A percentile compares a stretch with the other conserved stretches of the same genome.
phyloP scores from a whole-genome alignment of 2,797 vertebrate species.

The Dermochelys coriacea region DNA sequence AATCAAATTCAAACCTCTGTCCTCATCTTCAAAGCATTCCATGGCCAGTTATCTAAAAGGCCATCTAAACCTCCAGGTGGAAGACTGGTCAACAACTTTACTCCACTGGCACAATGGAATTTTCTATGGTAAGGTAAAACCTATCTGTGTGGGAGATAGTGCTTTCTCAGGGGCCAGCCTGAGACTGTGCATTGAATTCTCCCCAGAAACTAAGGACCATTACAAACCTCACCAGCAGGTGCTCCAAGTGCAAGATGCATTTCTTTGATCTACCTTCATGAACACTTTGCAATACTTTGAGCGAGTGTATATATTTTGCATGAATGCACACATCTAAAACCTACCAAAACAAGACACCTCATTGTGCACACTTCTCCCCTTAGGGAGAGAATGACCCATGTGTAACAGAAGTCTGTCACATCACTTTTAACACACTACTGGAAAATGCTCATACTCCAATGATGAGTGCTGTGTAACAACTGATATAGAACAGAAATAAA shows the following conservation, averaged over 20 bases:
- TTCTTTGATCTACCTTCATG: background rate
- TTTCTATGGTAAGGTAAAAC: background rate
- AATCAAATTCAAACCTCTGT: background rate
- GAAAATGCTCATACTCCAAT: background rate
- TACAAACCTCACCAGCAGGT: background rate
- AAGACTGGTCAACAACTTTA: background rate
- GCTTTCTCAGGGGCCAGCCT: background rate
- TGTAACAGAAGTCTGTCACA: background rate
- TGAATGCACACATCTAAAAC: background rate
- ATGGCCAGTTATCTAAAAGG: background rate
- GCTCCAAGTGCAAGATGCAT: background rate
- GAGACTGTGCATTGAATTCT: background rate
- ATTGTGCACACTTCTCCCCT: background rate
- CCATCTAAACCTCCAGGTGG: background rate
- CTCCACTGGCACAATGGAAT: background rate
- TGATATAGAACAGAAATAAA: background rate
- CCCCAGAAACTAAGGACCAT: background rate
- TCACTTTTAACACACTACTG: background rate
- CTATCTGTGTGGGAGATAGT: background rate
- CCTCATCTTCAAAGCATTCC: background rate
- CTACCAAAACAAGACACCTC: background rate
- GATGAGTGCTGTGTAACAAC: background rate
- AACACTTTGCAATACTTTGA: background rate
- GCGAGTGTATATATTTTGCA: background rate
- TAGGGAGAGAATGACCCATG: background rate